Percentiles rank a stretch among this genome's conserved stretches.
phyloP scores from a whole-genome alignment of 2,113 vertebrate genomes.

The Petrocephalus microphthalmus region DNA sequence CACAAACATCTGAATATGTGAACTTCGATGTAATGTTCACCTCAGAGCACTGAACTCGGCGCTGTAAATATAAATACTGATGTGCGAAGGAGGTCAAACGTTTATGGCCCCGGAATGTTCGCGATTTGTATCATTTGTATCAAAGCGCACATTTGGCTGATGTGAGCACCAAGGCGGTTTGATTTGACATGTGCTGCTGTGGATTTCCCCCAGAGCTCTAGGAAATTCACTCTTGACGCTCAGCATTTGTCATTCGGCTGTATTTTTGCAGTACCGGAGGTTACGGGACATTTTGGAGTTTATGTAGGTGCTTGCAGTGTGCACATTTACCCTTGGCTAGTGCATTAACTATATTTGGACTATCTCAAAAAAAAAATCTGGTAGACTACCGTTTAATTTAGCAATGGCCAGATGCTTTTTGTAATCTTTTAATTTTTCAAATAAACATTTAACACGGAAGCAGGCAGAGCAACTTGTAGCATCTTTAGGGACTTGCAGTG shows the following conservation, averaged over 20 bases:
- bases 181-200: neutral
- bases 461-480: neutral
- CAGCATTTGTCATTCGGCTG: neutral
- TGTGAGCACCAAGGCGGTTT: neutral
- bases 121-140: too few species aligned
- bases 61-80: neutral
- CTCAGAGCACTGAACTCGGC: neutral
- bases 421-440: neutral
- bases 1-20: neutral
- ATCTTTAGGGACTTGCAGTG: neutral
- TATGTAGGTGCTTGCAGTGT: neutral
- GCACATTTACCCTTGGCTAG: neutral
- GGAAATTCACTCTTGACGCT: too few species aligned
- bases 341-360: neutral
- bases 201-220: too few species aligned
- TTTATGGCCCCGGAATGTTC: neutral
- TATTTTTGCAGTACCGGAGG: neutral
- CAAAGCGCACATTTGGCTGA: neutral
- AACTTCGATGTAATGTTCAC: neutral
- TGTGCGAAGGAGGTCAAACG: neutral
- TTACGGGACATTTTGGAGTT: neutral
- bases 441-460: neutral
- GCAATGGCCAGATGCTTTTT: neutral
- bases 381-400: neutral
- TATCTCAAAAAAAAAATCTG: neutral